Evolutionary conservation across 1,140 invertebrate species (phyloP).

Genomic region (Drosophila biarmipes): DNA sequence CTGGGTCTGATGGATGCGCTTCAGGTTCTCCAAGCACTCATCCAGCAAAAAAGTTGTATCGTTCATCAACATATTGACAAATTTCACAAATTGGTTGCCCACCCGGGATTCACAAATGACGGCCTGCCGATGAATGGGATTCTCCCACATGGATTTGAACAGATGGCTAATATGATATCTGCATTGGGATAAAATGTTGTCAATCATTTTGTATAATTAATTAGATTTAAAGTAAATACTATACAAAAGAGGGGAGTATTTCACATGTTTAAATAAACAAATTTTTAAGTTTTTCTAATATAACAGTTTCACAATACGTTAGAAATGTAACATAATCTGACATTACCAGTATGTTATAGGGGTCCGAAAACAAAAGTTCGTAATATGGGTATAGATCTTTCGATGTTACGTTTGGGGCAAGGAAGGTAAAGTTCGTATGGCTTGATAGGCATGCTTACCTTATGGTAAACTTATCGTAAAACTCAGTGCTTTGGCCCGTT

Average conservation of each 20-base stretch:
- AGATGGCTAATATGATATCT: constrained; percentile 98
- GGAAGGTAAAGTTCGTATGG: background rate
- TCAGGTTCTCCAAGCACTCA: constrained; percentile 97
- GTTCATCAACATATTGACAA: constrained; percentile 99
- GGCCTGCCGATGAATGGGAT: constrained; percentile 87
- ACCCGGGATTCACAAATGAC: constrained; percentile 93
- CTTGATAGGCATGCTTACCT: constrained; percentile 84
- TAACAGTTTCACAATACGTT: too few relatives aligned
- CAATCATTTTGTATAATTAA: background rate
- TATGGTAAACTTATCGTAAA: constrained; percentile 99
- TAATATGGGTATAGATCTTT: background rate
- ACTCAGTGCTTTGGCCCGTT: constrained; percentile 98
- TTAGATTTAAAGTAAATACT: background rate
- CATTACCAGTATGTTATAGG: too few relatives aligned
- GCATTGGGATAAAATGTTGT: background rate
- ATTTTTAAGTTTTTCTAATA: too few relatives aligned
- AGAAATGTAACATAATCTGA: too few relatives aligned
- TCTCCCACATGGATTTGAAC: constrained; percentile 94
- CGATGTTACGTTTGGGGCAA: background rate
- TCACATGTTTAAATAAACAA: too few relatives aligned
- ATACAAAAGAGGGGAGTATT: too few relatives aligned
- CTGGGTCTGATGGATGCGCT: constrained; percentile 97
- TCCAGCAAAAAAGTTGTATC: constrained; percentile 99
- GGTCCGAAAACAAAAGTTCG: background rate
- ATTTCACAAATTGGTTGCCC: constrained; percentile 98